Evolutionary conservation across 2,797 vertebrate species (phyloP).

Genomic region (Xenops minutus): DNA sequence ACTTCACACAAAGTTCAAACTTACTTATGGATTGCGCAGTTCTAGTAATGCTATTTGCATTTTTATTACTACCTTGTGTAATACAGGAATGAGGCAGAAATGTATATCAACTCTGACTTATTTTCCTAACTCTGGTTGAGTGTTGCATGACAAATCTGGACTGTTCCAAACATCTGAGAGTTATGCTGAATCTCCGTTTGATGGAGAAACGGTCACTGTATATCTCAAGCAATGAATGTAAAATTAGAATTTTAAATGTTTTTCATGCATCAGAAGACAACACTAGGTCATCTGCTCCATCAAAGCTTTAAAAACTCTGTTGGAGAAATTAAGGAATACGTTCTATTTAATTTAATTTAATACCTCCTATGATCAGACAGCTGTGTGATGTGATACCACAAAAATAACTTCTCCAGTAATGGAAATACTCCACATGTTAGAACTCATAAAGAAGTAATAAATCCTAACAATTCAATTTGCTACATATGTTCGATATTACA

Average conservation of each 20-base stretch:
- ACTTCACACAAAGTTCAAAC: not conserved
- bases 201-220: not conserved
- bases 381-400: constrained; percentile 10
- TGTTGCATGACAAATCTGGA: not conserved
- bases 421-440: not conserved
- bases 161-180: not conserved
- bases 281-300: not conserved
- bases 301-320: constrained; percentile 7
- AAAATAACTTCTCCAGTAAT: constrained; percentile 11
- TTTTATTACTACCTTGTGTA: not conserved
- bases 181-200: not conserved
- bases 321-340: not conserved
- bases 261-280: constrained; percentile 5
- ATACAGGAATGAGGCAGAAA: not conserved
- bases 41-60: not conserved
- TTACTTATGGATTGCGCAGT: not conserved
- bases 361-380: constrained; percentile 5
- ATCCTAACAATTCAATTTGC: not conserved
- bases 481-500: not conserved
- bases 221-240: not conserved
- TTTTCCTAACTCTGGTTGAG: not conserved
- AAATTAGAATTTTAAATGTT: constrained; percentile 27
- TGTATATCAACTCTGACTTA: not conserved
- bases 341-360: constrained; percentile 42
- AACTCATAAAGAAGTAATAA: not conserved